Conservation (phyloP, 2,888 invertebrate genomes). For the Lasioglossum lativentre region DNA sequence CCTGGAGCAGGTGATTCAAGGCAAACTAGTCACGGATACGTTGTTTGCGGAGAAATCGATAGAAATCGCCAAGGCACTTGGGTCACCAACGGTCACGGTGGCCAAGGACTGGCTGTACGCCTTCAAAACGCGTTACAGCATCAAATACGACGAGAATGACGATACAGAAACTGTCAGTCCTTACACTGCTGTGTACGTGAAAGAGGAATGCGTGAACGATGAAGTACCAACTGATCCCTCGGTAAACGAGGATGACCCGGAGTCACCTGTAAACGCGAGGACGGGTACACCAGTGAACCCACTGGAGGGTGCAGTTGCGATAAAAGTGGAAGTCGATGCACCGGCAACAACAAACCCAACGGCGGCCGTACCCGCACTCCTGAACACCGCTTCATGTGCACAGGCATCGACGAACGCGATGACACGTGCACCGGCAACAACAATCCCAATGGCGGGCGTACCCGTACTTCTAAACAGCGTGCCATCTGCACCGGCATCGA, state of each 20-base stretch:
- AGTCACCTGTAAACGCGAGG: background rate
- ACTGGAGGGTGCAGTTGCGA: background rate
- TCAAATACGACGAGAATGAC: background rate
- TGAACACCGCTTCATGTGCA: background rate
- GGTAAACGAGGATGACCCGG: background rate
- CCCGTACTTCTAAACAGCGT: background rate
- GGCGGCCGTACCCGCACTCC: too few species aligned
- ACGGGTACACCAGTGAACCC: background rate
- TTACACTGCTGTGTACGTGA: background rate
- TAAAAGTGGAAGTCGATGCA: background rate
- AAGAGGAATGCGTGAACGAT: background rate
- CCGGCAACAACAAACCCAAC: background rate
- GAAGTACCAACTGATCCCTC: background rate
- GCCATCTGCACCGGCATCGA: background rate
- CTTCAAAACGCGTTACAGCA: background rate
- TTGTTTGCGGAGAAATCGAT: background rate
- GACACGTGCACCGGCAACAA: background rate
- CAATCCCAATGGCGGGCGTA: background rate
- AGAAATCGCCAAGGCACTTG: slow-evolving; percentile 1
- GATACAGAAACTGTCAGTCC: background rate
- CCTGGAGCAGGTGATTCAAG: background rate
- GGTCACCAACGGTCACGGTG: background rate
- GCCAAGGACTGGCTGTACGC: slow-evolving; percentile 5
- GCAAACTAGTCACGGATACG: background rate
- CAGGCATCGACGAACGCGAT: background rate